A percentile compares a stretch with the other conserved stretches of the same genome.
These are phyloP conservation scores for Drosophila tripunctata DNA, from an alignment of 2,888 invertebrate genomes.

Conservation along the genomic window DNA sequence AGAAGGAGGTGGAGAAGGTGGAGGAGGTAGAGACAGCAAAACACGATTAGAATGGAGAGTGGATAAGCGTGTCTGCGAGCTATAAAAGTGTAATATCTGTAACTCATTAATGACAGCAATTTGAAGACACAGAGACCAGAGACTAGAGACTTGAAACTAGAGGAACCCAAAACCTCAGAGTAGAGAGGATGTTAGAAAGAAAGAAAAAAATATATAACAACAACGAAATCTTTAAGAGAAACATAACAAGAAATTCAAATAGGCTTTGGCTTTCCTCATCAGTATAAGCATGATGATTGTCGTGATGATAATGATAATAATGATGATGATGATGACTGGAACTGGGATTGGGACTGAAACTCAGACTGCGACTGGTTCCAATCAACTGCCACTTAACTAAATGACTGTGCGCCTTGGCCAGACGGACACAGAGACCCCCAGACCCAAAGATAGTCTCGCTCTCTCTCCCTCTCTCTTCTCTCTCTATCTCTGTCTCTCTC, in stretches of 20 bases:
- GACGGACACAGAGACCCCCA: conserved; percentile 32
- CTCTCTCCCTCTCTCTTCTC: neutral
- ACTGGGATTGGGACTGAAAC: too few relatives aligned
- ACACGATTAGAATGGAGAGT: conserved; percentile 81
- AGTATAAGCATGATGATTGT: conserved; percentile 3
- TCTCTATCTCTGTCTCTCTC: conserved; percentile 5
- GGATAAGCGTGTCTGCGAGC: conserved; percentile 82
- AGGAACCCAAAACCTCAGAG: neutral
- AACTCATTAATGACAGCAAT: conserved; percentile 82
- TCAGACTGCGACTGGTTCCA: conserved; percentile 73
- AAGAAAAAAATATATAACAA: conserved; percentile 7
- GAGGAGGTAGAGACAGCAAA: conserved; percentile 11
- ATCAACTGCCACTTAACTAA: conserved; percentile 80
- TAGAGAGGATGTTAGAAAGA: conserved; percentile 8
- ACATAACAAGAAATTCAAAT: conserved; percentile 49
- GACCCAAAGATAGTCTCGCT: conserved; percentile 21
- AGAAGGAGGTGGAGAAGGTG: neutral
- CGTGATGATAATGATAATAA: neutral
- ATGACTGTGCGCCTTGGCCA: conserved; percentile 72
- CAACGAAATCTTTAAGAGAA: conserved; percentile 54
- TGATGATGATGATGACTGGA: conserved; percentile 45
- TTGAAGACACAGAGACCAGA: conserved; percentile 62
- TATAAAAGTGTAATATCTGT: conserved; percentile 82
- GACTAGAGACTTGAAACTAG: conserved; percentile 13
- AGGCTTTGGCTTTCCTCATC: conserved; percentile 33